A percentile compares a stretch with the other conserved stretches of the same genome.
Conservation (phyloP, 2,888 invertebrate genomes). For the Morinoia aosen region DNA sequence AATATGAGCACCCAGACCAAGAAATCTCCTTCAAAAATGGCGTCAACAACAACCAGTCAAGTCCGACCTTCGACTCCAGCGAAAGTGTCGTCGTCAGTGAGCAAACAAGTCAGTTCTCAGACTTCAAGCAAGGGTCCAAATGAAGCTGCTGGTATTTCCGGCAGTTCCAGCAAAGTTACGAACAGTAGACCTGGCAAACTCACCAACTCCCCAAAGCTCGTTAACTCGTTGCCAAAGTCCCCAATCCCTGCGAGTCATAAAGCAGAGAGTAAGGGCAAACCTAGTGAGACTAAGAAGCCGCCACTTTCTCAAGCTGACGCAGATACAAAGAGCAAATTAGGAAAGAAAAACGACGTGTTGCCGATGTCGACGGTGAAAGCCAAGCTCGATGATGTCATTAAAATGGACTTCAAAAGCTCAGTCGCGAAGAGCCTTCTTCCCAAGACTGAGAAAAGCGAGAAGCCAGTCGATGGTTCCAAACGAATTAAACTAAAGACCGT, state of each 20-base stretch:
- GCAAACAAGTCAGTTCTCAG: neutral
- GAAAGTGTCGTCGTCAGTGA: neutral
- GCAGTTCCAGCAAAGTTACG: neutral
- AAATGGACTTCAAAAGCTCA: neutral
- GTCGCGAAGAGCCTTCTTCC: neutral
- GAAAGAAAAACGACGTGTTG: neutral
- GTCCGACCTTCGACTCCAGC: neutral
- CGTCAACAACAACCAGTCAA: neutral
- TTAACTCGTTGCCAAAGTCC: conserved; percentile 34
- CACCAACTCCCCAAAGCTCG: neutral
- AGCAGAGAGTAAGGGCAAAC: neutral
- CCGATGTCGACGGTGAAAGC: neutral
- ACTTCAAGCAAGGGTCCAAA: neutral
- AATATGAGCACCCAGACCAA: neutral
- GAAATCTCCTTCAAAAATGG: conserved; percentile 14
- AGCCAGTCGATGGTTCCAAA: neutral
- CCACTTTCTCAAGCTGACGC: neutral
- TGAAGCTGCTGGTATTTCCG: neutral
- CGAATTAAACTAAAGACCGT: neutral
- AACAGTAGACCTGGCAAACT: neutral
- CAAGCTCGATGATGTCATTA: neutral
- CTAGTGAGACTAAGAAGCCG: neutral
- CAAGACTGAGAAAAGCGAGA: neutral
- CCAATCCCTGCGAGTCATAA: conserved; percentile 29
- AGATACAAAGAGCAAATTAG: neutral